Base-by-base conservation (phyloP, 2,113 vertebrate species). In the Silurus glanis region DNA sequence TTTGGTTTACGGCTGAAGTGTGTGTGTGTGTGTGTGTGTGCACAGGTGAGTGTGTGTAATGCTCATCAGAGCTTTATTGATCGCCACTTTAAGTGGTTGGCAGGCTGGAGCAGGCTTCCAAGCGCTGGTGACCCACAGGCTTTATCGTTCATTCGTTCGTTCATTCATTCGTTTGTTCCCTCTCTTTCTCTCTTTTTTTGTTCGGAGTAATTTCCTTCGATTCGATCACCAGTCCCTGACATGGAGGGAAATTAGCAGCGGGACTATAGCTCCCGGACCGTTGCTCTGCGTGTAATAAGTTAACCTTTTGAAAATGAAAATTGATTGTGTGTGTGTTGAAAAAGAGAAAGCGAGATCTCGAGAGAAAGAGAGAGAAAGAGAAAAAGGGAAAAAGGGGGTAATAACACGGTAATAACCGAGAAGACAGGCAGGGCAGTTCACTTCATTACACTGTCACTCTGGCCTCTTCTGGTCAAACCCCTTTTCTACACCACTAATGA, bases 401-500 rank as follows among this genome's bases (percentile, higher is more conserved):
- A 67, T 79, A 82, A 64, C 71, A 67, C 13, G 49, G 85, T 88
- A 83, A 86, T 84, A 86, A 86, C 84, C 58, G 74, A n/a, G 4
- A 45, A 19, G 80, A 87, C 58, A 80, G 82, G 76, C n/a, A 28
- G 85, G 80, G 23, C 17, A 19, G 64, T 56, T 82, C 75, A 83
- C 86, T 85, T 89, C 86, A 91, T 91, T 86, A 87, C 76, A 55
- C 25, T 86, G 87, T 87, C 89, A 86, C 58, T 82, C 83, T 86
- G 66, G 23, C 53, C 53, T 80, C 59, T 67, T 66, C 76, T 45
- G 28, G 71, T 58, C 61, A 59, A 61, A 25, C 59, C 83, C n/a
- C 87, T 85, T 80, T 89, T 79, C 87, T 87, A 62, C 72, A 56
- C 79, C 37, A 72, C 86, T 91, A 90, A 91, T 90, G 87, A 91